Conservation (phyloP, 2,113 vertebrate species). For the Psophia crepitans region DNA sequence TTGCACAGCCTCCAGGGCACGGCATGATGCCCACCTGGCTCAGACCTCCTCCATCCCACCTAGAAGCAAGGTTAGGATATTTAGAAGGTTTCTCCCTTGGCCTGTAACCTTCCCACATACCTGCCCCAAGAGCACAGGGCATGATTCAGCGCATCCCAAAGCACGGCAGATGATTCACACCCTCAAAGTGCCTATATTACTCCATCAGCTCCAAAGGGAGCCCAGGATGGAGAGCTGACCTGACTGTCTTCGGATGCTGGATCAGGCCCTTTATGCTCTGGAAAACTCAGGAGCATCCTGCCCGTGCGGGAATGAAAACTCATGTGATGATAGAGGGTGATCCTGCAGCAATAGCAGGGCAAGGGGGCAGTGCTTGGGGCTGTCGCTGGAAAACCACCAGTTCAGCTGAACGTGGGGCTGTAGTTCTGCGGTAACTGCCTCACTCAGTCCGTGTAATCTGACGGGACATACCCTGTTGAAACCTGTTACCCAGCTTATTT, state of each 20-base stretch:
- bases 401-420: neutral
- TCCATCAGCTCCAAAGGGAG: neutral
- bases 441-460: neutral
- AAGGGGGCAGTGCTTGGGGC: neutral
- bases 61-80: neutral
- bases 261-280: neutral
- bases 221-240: neutral
- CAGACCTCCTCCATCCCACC: neutral
- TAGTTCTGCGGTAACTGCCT: neutral
- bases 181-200: neutral
- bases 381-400: neutral
- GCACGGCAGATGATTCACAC: neutral
- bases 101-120: neutral
- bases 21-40: accelerated
- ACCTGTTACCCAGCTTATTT: neutral
- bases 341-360: accelerated
- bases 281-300: neutral
- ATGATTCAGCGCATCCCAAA: neutral
- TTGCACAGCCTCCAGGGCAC: neutral
- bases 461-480: neutral
- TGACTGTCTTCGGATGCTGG: neutral
- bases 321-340: neutral
- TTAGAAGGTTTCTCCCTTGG: neutral
- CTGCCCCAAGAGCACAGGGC: neutral
- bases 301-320: neutral